These are phyloP conservation scores for Patagioenas fasciata DNA, from an alignment of 2,113 vertebrate genomes.

Conservation along the genomic window DNA sequence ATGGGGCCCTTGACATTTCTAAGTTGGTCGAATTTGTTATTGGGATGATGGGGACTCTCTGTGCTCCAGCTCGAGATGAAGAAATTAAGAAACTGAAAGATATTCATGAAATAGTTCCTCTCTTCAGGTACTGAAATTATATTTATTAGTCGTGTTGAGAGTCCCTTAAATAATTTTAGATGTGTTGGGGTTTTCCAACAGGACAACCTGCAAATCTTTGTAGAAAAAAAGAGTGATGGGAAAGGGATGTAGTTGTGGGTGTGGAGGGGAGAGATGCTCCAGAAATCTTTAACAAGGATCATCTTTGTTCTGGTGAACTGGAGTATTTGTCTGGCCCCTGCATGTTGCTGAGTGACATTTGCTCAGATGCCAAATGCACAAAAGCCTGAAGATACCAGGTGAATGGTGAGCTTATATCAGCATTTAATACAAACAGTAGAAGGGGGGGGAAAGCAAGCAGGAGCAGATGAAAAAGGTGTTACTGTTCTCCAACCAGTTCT, in stretches of 20 bases:
- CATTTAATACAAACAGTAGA: not conserved
- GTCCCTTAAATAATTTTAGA: not conserved
- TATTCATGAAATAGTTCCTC: constrained; percentile 85
- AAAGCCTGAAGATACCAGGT: not conserved
- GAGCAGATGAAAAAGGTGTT: not conserved
- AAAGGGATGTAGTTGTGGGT: not conserved
- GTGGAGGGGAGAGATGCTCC: not conserved
- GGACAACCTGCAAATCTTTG: not conserved
- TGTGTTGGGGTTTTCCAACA: not conserved
- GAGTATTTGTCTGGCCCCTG: not conserved
- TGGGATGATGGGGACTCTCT: constrained; percentile 92
- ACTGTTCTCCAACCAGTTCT: not conserved
- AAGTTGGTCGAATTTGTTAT: constrained; percentile 89
- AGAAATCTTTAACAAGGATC: not conserved
- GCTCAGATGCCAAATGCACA: not conserved
- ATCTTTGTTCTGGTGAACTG: not conserved
- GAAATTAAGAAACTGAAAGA: constrained; percentile 89
- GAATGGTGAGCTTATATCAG: not conserved
- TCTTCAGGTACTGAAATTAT: constrained; percentile 84
- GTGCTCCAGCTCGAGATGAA: constrained; percentile 90
- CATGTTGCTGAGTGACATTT: not conserved
- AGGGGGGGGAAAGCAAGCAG: not conserved
- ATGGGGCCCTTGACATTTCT: constrained; percentile 88
- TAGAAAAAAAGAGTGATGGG: not conserved
- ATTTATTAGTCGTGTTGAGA: not conserved